Base-by-base conservation (phyloP, 2,113 vertebrate genomes). In the Antennarius striatus region DNA sequence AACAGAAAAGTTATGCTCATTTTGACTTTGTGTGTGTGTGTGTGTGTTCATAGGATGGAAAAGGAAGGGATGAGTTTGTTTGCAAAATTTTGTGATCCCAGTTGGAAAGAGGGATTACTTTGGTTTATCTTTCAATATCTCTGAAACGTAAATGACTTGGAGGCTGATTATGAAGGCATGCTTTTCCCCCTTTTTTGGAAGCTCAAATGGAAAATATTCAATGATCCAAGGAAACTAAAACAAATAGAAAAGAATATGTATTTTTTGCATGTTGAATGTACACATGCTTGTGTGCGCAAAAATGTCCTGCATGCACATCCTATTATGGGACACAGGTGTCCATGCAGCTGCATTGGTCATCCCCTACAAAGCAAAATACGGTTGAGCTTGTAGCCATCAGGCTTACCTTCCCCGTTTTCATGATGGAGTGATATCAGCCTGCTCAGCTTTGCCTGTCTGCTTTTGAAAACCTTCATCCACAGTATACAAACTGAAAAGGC, bases 391-490 rank as follows among this genome's bases (percentile, higher is more conserved):
- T 50, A 56, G 58, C 48, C 72, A 64, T 49, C 46, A 59, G 56
- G 54, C 42, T 50, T 73, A 80, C 68, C 67, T 78, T 78, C 69
- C 65, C 73, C 66, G 74, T 69, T 66, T 59, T 71, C 53, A 66
- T 66, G 71, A 66, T 53, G 11, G 36, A 12, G 47, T 68, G 77
- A 69, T 54, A 71, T 70, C 74, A 67, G 63, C 43, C 71, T 66
- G 55, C 36, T 53, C 75, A 51, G 52, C 47, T 62, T 56, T 51
- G 60, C 0, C 64, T 53, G 72, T 36, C 71, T 72, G 49, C 47
- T 29, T 73, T 8, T 42, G 29, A 62, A 73, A 73, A 58, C 56
- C 48, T 43, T 72, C 60, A 71, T 52, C 63, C 75, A 54, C 40
- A 73, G n/a, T 36, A 56, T 17, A 64, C 81, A 74, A 65, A 74